Evolutionary conservation across 2,888 invertebrate genomes (phyloP).

Genomic region (Ophion ellenae): DNA sequence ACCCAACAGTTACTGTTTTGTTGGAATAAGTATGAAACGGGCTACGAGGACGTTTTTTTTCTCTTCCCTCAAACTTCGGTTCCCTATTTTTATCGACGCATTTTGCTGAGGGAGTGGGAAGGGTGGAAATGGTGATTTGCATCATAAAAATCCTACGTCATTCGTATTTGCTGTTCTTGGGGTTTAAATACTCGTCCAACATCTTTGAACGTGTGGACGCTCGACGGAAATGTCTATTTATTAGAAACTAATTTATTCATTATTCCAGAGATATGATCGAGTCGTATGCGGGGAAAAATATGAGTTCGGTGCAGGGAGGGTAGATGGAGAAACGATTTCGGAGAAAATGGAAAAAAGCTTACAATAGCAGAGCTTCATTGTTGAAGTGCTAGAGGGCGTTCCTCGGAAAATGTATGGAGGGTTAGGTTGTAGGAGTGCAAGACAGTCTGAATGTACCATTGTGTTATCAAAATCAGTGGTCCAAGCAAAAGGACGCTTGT

Average conservation of each 20-base stretch:
- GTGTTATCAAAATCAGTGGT: conserved; percentile 75
- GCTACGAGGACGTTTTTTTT: neutral
- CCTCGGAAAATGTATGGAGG: neutral
- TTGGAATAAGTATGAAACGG: conserved; percentile 12
- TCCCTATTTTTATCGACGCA: neutral
- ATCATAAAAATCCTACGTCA: neutral
- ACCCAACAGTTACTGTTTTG: conserved; percentile 18
- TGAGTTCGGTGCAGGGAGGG: no score
- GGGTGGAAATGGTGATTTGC: neutral
- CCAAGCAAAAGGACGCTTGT: conserved; percentile 68
- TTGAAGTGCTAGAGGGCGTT: neutral
- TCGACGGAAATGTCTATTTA: neutral
- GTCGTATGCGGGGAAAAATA: neutral
- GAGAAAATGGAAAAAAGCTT: neutral
- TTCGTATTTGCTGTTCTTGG: neutral
- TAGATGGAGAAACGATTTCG: neutral
- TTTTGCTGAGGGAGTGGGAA: neutral
- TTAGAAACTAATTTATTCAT: conserved; percentile 10
- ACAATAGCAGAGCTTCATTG: neutral
- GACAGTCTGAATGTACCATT: conserved; percentile 9
- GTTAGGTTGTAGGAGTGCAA: neutral
- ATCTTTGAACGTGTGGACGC: neutral
- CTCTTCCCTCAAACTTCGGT: neutral
- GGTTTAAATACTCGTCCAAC: neutral
- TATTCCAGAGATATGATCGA: neutral